A percentile compares a stretch with the other conserved stretches of the same genome.
Conservation (phyloP, 1,140 invertebrate species). For the Melanaphis sacchari region DNA sequence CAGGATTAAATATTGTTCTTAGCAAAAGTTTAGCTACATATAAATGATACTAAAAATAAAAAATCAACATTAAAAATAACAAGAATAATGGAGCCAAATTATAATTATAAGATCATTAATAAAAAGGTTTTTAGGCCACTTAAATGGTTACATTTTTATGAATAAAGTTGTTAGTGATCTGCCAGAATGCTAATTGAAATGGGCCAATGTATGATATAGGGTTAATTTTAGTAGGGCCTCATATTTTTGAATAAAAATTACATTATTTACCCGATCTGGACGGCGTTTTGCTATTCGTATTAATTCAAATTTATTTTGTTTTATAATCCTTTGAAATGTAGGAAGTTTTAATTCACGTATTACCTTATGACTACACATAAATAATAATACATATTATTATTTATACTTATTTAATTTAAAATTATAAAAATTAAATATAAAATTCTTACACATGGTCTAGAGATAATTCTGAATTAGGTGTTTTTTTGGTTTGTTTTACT, state of each 20-base stretch:
- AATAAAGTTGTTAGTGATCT: neutral
- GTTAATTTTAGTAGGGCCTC: neutral
- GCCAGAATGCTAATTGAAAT: neutral
- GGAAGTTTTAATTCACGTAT: neutral
- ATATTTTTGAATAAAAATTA: neutral
- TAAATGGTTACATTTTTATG: too few species aligned
- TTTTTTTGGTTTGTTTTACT: neutral
- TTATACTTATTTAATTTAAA: neutral
- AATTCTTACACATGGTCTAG: constrained; percentile 6
- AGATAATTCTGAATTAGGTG: neutral
- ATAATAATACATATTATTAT: neutral
- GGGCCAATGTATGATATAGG: neutral
- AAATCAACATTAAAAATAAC: neutral
- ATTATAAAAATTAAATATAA: neutral
- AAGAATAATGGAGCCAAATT: neutral
- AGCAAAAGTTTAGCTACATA: neutral
- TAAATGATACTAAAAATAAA: neutral
- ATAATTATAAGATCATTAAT: too few species aligned
- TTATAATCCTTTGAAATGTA: constrained; percentile 3
- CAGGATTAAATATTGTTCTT: neutral
- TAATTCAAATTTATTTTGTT: constrained; percentile 9
- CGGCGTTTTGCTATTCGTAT: neutral
- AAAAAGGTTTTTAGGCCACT: too few species aligned
- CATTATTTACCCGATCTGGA: neutral
- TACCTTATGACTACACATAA: neutral